Evolutionary conservation across 2,888 invertebrate genomes (phyloP).

Genomic region (Euclidia mi): DNA sequence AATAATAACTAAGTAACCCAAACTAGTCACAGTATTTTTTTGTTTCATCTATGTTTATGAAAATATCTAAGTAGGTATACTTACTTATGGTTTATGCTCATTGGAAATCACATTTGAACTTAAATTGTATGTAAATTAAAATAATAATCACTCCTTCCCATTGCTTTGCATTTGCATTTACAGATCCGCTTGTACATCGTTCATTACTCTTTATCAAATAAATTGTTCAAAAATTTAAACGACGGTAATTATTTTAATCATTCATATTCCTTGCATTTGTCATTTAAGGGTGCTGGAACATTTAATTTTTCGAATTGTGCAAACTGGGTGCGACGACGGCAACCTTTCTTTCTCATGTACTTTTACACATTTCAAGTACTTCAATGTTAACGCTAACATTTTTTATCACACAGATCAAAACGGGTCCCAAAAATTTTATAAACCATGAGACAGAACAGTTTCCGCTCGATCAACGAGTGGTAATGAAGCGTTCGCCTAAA

Average conservation of each 20-base stretch:
- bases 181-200: slow-evolving; percentile 27
- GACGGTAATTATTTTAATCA: slow-evolving; percentile 15
- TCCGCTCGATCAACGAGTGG: slow-evolving; percentile 81
- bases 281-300: slow-evolving; percentile 58
- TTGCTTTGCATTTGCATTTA: too few relatives aligned
- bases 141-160: slow-evolving; percentile 30
- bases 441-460: slow-evolving; percentile 83
- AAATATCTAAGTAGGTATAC: slow-evolving; percentile 47
- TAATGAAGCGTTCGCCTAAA: slow-evolving; percentile 83
- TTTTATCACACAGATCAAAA: slow-evolving; percentile 78
- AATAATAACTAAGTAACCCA: slow-evolving; percentile 61
- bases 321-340: slow-evolving; percentile 77
- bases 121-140: slow-evolving; percentile 35
- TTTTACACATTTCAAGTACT: slow-evolving; percentile 55
- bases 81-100: slow-evolving; percentile 33
- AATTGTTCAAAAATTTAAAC: slow-evolving; percentile 22
- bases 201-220: slow-evolving; percentile 23
- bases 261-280: slow-evolving; percentile 43
- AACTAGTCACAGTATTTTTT: slow-evolving; percentile 60
- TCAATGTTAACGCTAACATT: slow-evolving; percentile 54
- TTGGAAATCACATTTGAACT: slow-evolving; percentile 42
- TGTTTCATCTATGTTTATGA: slow-evolving; percentile 43
- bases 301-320: slow-evolving; percentile 71
- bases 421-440: slow-evolving; percentile 80
- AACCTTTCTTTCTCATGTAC: slow-evolving; percentile 77